Conservation (phyloP, 2,888 invertebrate species). For the Enoplolaimus lenunculus region DNA sequence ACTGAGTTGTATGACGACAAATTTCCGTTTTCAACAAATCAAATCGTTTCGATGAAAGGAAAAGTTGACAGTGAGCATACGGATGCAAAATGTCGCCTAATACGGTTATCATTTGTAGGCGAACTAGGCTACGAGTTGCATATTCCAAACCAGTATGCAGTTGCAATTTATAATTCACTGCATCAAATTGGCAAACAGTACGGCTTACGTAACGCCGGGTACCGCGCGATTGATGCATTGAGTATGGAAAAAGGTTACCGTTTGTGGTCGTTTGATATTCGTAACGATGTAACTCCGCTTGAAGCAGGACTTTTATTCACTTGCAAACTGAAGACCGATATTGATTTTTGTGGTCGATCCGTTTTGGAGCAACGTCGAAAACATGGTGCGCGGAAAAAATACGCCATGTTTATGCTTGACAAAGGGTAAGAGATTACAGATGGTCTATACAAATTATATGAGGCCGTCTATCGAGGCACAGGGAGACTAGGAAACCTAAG, state of each 20-base stretch:
- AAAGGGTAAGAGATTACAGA: constrained; percentile 42
- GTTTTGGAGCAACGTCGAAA: constrained; percentile 53
- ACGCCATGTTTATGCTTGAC: constrained; percentile 51
- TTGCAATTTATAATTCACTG: constrained; percentile 49
- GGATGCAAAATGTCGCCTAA: constrained; percentile 48
- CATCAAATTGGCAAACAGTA: constrained; percentile 46
- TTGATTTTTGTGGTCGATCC: constrained; percentile 62
- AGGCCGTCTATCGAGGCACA: no score
- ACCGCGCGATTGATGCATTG: constrained; percentile 28
- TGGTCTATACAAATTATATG: no score
- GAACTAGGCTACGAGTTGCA: constrained; percentile 18
- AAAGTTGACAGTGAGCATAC: no score
- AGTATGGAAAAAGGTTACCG: constrained; percentile 51
- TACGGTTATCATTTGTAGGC: constrained; percentile 47
- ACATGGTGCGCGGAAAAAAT: constrained; percentile 53
- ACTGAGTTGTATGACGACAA: constrained; percentile 45
- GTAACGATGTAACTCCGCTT: constrained; percentile 67
- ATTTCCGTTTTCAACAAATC: constrained; percentile 54
- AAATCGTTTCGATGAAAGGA: constrained; percentile 46
- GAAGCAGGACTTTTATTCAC: constrained; percentile 66
- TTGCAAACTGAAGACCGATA: constrained; percentile 56
- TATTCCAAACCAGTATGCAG: background rate
- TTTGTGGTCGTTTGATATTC: constrained; percentile 67
- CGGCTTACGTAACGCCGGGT: constrained; percentile 27
- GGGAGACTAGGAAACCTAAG: no score